A percentile compares a stretch with the other conserved stretches of the same genome.
phyloP scores from a whole-genome alignment of 1,140 invertebrate genomes.

The Gyrodactylus bullatarudis region DNA sequence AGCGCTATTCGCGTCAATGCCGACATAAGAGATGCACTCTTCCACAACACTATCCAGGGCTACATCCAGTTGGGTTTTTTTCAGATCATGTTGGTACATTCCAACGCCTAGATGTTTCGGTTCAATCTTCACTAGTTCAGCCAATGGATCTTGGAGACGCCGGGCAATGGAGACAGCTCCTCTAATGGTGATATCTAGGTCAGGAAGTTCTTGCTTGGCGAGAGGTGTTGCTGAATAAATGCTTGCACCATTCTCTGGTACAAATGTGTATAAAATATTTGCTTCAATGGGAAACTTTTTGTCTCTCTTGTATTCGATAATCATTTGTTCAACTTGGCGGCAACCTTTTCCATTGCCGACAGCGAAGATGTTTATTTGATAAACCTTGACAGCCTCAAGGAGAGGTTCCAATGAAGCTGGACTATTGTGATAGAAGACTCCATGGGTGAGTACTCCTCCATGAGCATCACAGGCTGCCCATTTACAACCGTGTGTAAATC shows the following conservation, averaged over 20 bases:
- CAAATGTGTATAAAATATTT: conserved; percentile 23
- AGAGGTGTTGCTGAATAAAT: conserved; percentile 51
- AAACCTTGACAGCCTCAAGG: background rate
- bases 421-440: conserved; percentile 26
- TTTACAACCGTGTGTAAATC: conserved; percentile 51
- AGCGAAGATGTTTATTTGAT: conserved; percentile 25
- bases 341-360: conserved; percentile 58
- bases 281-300: conserved; percentile 18
- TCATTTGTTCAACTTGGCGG: conserved; percentile 39
- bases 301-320: conserved; percentile 29
- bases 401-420: background rate
- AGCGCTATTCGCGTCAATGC: conserved; percentile 51
- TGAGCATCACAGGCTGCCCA: conserved; percentile 26
- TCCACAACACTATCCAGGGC: conserved; percentile 33
- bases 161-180: conserved; percentile 45
- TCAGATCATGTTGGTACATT: conserved; percentile 59
- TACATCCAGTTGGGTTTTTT: conserved; percentile 34
- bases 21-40: conserved; percentile 59
- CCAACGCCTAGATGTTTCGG: conserved; percentile 54
- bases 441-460: conserved; percentile 29
- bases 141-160: conserved; percentile 47
- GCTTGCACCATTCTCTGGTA: conserved; percentile 51
- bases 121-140: conserved; percentile 59
- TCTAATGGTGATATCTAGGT: conserved; percentile 37
- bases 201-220: conserved; percentile 44